These are phyloP conservation scores for Arvicola amphibius DNA, from an alignment of 2,797 vertebrate genomes.

Conservation along the genomic window DNA sequence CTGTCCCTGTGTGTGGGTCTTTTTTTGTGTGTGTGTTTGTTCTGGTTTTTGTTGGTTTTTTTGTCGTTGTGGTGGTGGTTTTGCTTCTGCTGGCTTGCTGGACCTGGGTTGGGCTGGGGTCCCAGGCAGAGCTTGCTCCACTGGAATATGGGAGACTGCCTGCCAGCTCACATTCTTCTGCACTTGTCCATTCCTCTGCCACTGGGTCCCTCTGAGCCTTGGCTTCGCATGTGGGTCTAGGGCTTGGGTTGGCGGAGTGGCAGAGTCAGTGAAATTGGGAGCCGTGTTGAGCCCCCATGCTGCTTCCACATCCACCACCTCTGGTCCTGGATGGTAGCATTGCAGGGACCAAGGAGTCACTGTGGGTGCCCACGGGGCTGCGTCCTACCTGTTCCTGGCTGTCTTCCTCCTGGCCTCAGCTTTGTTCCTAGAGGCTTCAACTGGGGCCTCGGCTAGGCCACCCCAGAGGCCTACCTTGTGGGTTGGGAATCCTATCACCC, in stretches of 20 bases:
- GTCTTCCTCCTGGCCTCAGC: constrained; percentile 71
- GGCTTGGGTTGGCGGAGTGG: constrained; percentile 11
- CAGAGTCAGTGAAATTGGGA: neutral
- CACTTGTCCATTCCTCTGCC: neutral
- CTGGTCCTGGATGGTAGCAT: constrained; percentile 8
- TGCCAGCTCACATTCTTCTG: neutral
- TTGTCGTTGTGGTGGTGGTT: constrained; percentile 52
- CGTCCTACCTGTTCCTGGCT: neutral
- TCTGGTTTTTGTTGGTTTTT: constrained; percentile 57
- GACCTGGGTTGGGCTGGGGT: neutral
- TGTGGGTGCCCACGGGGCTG: constrained; percentile 8
- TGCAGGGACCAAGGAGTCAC: constrained; percentile 50
- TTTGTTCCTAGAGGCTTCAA: neutral
- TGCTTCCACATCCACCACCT: neutral
- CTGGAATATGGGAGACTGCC: neutral
- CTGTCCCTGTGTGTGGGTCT: constrained; percentile 69
- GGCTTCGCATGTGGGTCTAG: neutral
- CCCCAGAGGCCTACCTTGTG: neutral
- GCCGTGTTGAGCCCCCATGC: neutral
- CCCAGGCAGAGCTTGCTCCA: fast-evolving
- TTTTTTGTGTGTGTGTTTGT: constrained; percentile 78
- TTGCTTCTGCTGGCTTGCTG: constrained; percentile 71
- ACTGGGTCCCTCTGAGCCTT: fast-evolving
- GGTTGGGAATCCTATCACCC: neutral
- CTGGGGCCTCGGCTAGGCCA: neutral